These are phyloP conservation scores for Priapulus caudatus DNA, from an alignment of 2,888 invertebrate genomes.

Conservation along the genomic window DNA sequence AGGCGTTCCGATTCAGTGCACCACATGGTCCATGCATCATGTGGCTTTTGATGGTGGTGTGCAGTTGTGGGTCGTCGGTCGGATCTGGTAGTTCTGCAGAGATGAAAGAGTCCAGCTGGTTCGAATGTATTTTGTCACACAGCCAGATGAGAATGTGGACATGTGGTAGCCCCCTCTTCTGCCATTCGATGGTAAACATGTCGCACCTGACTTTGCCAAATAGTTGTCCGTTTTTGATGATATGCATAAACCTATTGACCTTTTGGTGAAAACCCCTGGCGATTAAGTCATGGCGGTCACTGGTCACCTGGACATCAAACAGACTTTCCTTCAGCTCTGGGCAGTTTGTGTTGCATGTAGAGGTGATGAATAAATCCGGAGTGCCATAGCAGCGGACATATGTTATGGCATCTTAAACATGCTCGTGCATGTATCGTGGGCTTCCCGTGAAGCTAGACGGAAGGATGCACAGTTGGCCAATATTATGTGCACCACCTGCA, in stretches of 20 bases:
- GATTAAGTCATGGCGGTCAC: constrained; percentile 14
- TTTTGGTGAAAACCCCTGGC: constrained; percentile 9
- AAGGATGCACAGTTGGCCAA: constrained; percentile 15
- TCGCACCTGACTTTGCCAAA: constrained; percentile 23
- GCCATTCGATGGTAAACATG: constrained; percentile 25
- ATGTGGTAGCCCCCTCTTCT: constrained; percentile 32
- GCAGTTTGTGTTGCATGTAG: no score
- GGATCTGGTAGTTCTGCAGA: constrained; percentile 23
- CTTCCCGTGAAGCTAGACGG: constrained; percentile 29
- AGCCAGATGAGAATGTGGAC: constrained; percentile 25
- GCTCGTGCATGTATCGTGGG: constrained; percentile 33
- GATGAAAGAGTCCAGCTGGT: constrained; percentile 18
- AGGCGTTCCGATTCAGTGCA: constrained; percentile 22
- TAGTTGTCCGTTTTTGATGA: constrained; percentile 20
- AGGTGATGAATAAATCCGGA: constrained; percentile 40
- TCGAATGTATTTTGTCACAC: constrained; percentile 25
- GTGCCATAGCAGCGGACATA: constrained; percentile 38
- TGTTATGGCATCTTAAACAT: constrained; percentile 39
- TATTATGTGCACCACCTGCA: constrained; percentile 5
- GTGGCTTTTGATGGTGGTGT: constrained; percentile 16
- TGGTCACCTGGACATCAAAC: constrained; percentile 11
- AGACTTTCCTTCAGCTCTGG: constrained; percentile 17
- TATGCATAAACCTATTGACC: constrained; percentile 21
- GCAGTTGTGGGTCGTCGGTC: constrained; percentile 17
- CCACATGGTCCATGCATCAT: constrained; percentile 29